Evolutionary conservation across 2,797 vertebrate species (phyloP), one percentile per base, ranked within the genome.

Genomic region (Falco naumanni): DNA sequence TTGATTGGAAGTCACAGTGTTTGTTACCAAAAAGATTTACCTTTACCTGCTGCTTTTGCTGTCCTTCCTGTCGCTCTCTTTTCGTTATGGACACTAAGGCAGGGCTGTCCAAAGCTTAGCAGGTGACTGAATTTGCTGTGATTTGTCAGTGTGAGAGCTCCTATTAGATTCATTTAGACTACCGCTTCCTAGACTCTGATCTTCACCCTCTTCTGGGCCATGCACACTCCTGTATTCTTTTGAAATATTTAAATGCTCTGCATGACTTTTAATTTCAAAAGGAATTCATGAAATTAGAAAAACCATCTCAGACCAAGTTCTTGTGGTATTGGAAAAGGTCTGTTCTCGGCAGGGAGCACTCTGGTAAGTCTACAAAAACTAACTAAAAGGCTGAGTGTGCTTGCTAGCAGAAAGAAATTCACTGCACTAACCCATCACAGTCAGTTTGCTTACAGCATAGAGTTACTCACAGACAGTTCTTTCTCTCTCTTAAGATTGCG

Each of bases 401-500:
- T 81, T 48, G 47, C 53, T 47, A 59, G 45, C 56, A 69, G 57
- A 72, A 86, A 50, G 50, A 39, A 71, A 48, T 29, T n/a, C 28
- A 5, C 13, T 41, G 77, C 56, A 16, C 0, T 4, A 69, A 66
- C 59, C 70, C 76, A 16, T 48, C 29, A 21, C 60, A 56, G 41
- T 15, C 21, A 8, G 51, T 80, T 70, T 80, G 34, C 57, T 74
- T 31, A 13, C 50, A 48, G 22, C 39, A 10, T 41, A 15, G 12
- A 21, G 14, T 47, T n/a, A 43, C 60, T 96, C 47, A 82, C 21
- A 34, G 14, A 4, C 16, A 1, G 4, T 43, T 81, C 10, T 65
- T 47, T 20, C 29, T 16, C 4, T 50, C 21, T 65, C 33, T 18
- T 39, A 82, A 99, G 99, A 97, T 99, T 12, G 99, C 99, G 1